A percentile compares a stretch with the other conserved stretches of the same genome.
phyloP scores from a whole-genome alignment of 1,140 invertebrate species.

The Bombus vancouverensis region DNA sequence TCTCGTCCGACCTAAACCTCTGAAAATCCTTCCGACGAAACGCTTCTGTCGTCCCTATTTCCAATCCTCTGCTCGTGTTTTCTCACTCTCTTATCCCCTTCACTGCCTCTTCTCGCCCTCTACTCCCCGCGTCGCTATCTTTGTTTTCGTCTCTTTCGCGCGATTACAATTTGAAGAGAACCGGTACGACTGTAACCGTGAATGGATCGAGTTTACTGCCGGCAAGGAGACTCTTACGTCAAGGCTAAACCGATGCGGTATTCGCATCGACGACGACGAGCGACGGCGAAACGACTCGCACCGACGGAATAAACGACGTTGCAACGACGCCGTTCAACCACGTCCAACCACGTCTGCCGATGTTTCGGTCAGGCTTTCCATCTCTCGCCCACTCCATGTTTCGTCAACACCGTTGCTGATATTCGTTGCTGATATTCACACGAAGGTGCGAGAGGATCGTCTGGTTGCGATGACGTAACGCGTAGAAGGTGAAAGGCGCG shows the following conservation, averaged over 20 bases:
- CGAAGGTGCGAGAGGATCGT: too few species aligned
- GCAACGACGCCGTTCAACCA: neutral
- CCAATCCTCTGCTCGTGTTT: constrained; percentile 56
- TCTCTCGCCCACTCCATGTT: too few species aligned
- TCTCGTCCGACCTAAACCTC: constrained; percentile 58
- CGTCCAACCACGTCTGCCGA: too few species aligned
- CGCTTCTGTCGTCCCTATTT: constrained; percentile 50
- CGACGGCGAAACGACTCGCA: neutral
- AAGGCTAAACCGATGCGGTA: constrained; percentile 52
- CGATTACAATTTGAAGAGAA: constrained; percentile 58
- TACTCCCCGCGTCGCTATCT: neutral
- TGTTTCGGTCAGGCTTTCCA: too few species aligned
- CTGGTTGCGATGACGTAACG: too few species aligned
- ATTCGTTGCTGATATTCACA: too few species aligned
- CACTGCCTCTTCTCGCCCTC: neutral
- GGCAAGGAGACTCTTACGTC: constrained; percentile 22
- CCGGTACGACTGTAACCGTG: constrained; percentile 17
- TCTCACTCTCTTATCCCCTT: constrained; percentile 47
- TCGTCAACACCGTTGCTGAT: too few species aligned
- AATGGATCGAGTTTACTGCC: constrained; percentile 56
- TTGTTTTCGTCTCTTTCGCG: constrained; percentile 45
- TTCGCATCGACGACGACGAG: constrained; percentile 31
- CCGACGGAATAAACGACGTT: constrained; percentile 7
- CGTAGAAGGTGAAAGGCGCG: too few species aligned
- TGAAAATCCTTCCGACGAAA: constrained; percentile 63